Evolutionary conservation across 2,888 invertebrate genomes (phyloP).

Genomic region (Drosophila kanekoi): DNA sequence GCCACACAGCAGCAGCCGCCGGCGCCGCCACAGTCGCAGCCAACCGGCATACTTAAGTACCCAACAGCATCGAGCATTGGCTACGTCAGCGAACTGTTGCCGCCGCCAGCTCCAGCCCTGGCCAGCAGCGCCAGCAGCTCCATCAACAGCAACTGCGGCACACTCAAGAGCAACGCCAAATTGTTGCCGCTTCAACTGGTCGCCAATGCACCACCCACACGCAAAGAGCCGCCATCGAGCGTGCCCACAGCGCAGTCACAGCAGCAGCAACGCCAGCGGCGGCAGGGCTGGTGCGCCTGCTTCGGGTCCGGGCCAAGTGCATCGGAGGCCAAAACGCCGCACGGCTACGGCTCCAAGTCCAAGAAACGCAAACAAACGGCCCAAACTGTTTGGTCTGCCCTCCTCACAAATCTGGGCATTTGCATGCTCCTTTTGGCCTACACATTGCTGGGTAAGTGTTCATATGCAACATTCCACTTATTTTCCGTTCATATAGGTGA

Average conservation of each 20-base stretch:
- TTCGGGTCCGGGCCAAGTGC: constrained; percentile 48
- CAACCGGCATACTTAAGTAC: constrained; percentile 56
- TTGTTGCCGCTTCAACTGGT: constrained; percentile 65
- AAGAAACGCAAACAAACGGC: constrained; percentile 73
- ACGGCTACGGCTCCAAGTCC: constrained; percentile 60
- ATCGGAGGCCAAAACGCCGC: constrained; percentile 60
- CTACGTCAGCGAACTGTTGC: constrained; percentile 48
- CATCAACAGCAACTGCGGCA: constrained; percentile 68
- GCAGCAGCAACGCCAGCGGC: constrained; percentile 65
- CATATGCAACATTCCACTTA: too few species aligned
- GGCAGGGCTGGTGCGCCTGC: constrained; percentile 65
- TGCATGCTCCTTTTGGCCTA: constrained; percentile 93
- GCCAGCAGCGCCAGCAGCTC: constrained; percentile 42
- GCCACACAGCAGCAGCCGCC: constrained; percentile 48
- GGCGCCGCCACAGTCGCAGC: constrained; percentile 45
- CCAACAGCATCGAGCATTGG: constrained; percentile 53
- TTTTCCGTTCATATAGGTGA: too few species aligned
- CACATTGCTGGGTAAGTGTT: constrained; percentile 88
- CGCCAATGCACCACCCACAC: constrained; percentile 40
- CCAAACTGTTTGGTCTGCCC: constrained; percentile 87
- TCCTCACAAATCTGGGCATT: constrained; percentile 93
- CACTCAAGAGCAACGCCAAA: constrained; percentile 78
- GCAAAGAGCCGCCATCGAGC: constrained; percentile 50
- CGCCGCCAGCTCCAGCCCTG: constrained; percentile 30
- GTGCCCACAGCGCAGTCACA: constrained; percentile 44